Evolutionary conservation across 2,888 invertebrate genomes (phyloP), one percentile per base, ranked within the genome.

Genomic region (Sminthurinus aureus): DNA sequence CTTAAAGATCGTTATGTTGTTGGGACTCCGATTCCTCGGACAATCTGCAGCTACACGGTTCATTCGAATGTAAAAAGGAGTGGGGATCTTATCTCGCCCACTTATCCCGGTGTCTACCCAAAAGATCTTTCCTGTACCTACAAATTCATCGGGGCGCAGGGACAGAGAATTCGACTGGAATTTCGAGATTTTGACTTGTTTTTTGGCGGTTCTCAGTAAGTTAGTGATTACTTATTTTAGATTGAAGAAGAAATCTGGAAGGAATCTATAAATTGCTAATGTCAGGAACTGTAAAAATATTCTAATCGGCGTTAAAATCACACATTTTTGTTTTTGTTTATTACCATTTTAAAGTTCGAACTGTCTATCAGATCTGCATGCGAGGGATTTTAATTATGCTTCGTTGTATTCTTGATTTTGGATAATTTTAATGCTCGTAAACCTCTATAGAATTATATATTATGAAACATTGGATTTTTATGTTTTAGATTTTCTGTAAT

Each of bases 91-190:
- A 92, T 97, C 90, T 98, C 99, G 84, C 98, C 99, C 86, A 99
- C 99, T 86, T 99, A 99, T 93, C 99, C 99, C 86, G 99, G 99
- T 89, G 95, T 97, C 89, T 99, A 99, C 92, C 99, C 99, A 88
- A 98, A 98, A 92, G 96, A 97, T 91, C 93, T 98, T 90, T 93
- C 93, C 89, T 99, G 98, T 93, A 94, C 94, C 91, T 98, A 97
- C 92, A 95, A 96, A 91, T 96, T 99, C 92, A 93, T 95, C 89
- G 99, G 99, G 81, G 93, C 94, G 90, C 93, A 94, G 79, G 95
- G 96, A 83, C 97, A 99, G 92, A 92, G 99, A 90, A 96, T 99
- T 89, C 94, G 98, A 87, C 93, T 99, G 89, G 97, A 96, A 91
- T 98, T 99, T 92, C 93, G 97, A 90, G 99, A 99, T 92, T 99